Evolutionary conservation across 2,888 invertebrate genomes (phyloP).

Genomic region (Resseliella maxima): DNA sequence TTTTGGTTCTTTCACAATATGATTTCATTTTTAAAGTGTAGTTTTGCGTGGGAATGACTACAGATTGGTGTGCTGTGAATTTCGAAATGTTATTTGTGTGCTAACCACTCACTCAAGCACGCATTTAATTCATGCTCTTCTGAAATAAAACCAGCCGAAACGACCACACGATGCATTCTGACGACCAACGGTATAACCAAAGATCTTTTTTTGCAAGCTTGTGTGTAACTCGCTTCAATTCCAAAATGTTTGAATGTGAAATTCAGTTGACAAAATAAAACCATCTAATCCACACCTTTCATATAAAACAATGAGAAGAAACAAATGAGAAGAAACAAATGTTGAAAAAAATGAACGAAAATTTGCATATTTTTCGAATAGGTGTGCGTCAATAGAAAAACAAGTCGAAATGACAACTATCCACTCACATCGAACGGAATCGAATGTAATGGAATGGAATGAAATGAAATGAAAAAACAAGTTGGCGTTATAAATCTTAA

Average conservation of each 20-base stretch:
- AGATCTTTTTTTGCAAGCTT: background rate
- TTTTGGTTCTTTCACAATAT: conserved; percentile 32
- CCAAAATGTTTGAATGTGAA: background rate
- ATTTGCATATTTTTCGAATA: background rate
- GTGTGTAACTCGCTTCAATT: background rate
- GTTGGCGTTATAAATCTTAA: conserved; percentile 21
- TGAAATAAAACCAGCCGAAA: background rate
- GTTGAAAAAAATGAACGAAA: background rate
- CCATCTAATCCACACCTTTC: background rate
- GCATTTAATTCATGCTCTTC: background rate
- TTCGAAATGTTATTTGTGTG: background rate
- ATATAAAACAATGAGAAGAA: background rate
- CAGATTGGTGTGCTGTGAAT: too few species aligned
- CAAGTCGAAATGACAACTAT: too few species aligned
- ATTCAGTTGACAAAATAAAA: background rate
- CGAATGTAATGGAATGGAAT: background rate
- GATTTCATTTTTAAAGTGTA: conserved; percentile 18
- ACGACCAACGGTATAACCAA: background rate
- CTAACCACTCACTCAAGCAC: background rate
- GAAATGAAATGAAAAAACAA: background rate
- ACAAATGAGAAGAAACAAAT: background rate
- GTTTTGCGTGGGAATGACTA: background rate
- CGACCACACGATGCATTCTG: conserved; percentile 10
- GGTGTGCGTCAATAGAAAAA: background rate
- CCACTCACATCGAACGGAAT: too few species aligned